A percentile compares a stretch with the other conserved stretches of the same genome.
Conservation (phyloP, 1,140 invertebrate species). For the Heliconius hewitsoni region DNA sequence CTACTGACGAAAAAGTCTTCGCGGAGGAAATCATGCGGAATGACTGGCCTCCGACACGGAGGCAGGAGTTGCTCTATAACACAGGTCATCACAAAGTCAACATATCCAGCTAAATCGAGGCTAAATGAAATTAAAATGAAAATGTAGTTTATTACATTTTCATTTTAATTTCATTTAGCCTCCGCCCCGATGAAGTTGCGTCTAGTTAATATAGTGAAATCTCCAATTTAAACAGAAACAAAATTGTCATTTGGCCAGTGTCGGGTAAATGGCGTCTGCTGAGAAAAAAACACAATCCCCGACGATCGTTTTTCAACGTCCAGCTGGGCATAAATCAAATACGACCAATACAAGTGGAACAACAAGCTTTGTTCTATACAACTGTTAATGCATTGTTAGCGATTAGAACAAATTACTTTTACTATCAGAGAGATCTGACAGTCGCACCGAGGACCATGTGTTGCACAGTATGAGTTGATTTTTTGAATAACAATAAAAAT, state of each 20-base stretch:
- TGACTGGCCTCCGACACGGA: background rate
- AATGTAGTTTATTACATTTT: too few species aligned
- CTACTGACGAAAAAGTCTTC: slow-evolving; percentile 43
- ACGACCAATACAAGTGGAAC: slow-evolving; percentile 50
- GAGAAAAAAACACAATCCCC: slow-evolving; percentile 50
- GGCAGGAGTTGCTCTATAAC: background rate
- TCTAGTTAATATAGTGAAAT: background rate
- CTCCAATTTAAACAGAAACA: slow-evolving; percentile 15
- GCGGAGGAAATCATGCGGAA: background rate
- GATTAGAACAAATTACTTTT: slow-evolving; percentile 36
- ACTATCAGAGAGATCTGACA: slow-evolving; percentile 17
- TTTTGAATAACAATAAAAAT: background rate
- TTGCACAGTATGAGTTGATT: background rate
- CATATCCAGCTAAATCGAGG: background rate
- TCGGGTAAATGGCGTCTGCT: slow-evolving; percentile 45
- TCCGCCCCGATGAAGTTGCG: background rate
- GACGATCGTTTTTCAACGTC: slow-evolving; percentile 55
- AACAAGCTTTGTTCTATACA: slow-evolving; percentile 38
- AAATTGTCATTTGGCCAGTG: slow-evolving; percentile 45
- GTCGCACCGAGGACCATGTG: background rate
- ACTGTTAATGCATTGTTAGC: slow-evolving; percentile 29
- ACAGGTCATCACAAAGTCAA: background rate
- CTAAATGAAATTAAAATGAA: background rate
- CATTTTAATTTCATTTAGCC: too few species aligned
- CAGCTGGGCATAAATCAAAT: slow-evolving; percentile 56